phyloP scores from a whole-genome alignment of 2,888 invertebrate genomes.

The Parochlus steinenii region DNA sequence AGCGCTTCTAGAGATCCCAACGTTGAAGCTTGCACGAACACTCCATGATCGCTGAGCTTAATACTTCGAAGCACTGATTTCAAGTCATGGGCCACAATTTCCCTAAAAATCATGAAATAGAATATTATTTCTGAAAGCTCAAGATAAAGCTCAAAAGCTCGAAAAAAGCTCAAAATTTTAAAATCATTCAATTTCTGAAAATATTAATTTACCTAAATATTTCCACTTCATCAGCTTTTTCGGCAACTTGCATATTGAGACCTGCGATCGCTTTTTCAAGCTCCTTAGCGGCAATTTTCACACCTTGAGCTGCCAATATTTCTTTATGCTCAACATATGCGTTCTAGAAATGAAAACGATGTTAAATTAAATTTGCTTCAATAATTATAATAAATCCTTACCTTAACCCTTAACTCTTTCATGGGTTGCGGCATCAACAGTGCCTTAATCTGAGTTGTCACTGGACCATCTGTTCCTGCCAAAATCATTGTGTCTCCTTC shows the following conservation, averaged over 20 bases:
- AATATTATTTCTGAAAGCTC: slow-evolving; percentile 1
- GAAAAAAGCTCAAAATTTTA: slow-evolving; percentile 1
- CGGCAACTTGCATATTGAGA: slow-evolving; percentile 78
- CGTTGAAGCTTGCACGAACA: slow-evolving; percentile 99
- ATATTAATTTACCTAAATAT: slow-evolving; percentile 40
- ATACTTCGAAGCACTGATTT: slow-evolving; percentile 83
- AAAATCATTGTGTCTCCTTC: slow-evolving; percentile 91
- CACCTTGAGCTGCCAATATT: slow-evolving; percentile 91
- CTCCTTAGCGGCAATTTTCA: slow-evolving; percentile 96
- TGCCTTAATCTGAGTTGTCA: slow-evolving; percentile 92
- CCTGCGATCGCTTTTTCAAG: slow-evolving; percentile 96
- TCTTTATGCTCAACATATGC: slow-evolving; percentile 90
- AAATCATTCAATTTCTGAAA: slow-evolving; percentile 11
- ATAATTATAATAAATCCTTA: slow-evolving; percentile 21
- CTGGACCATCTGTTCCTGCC: slow-evolving; percentile 96
- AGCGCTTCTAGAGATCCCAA: slow-evolving; percentile 95
- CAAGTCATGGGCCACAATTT: slow-evolving; percentile 76
- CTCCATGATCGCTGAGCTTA: slow-evolving; percentile 80
- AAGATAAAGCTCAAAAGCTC: no score
- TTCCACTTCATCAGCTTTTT: slow-evolving; percentile 88
- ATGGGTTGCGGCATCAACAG: slow-evolving; percentile 96
- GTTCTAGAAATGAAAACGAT: slow-evolving; percentile 37
- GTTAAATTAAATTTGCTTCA: slow-evolving; percentile 12
- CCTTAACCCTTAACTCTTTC: slow-evolving; percentile 92
- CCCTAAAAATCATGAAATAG: slow-evolving; percentile 32